Conservation (phyloP, 2,113 vertebrate species). For the Agelaius phoeniceus region DNA sequence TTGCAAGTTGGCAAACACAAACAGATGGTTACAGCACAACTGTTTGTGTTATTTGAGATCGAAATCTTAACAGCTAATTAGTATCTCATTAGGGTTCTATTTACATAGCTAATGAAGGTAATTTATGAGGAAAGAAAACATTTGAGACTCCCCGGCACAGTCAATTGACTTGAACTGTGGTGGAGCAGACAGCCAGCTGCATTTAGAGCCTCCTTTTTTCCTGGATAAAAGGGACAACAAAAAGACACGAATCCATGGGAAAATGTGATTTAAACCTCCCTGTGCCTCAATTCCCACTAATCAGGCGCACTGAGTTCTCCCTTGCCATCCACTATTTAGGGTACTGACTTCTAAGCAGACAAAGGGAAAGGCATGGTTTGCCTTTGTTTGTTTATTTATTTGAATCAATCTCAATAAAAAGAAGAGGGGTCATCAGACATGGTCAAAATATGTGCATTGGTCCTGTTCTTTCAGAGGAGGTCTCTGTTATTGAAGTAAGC, state of each 20-base stretch:
- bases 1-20: neutral
- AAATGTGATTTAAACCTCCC: neutral
- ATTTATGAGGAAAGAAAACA: slow-evolving; percentile 18
- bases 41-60: slow-evolving; percentile 5
- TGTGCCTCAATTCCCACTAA: neutral
- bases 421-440: neutral
- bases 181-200: neutral
- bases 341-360: neutral
- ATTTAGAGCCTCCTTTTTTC: neutral
- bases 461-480: neutral
- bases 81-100: slow-evolving; percentile 22
- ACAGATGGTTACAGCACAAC: neutral
- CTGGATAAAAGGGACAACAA: neutral
- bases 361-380: neutral
- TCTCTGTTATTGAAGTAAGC: neutral
- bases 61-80: slow-evolving; percentile 48
- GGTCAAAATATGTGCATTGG: neutral
- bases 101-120: slow-evolving; percentile 32
- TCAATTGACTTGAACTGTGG: neutral
- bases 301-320: neutral
- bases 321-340: neutral
- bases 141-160: neutral
- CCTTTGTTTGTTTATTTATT: neutral
- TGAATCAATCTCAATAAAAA: neutral
- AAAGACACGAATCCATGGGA: neutral